phyloP scores from a whole-genome alignment of 1,140 invertebrate genomes.

The Megalonaias nervosa region DNA sequence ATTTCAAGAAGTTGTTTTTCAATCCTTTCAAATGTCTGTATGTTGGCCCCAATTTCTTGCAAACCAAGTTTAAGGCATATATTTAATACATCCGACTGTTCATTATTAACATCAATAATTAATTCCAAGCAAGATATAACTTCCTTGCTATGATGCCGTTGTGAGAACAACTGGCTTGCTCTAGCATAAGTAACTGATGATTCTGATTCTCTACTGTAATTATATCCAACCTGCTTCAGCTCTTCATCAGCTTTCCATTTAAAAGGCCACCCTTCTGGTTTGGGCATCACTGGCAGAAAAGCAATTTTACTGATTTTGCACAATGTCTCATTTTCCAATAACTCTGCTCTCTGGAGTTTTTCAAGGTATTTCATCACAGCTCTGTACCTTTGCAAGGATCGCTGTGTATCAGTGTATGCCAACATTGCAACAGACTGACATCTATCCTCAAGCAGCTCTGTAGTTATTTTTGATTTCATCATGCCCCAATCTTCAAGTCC shows the following conservation, averaged over 20 bases:
- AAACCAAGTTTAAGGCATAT: no score
- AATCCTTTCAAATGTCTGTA: no score
- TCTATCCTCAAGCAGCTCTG: slow-evolving; percentile 34
- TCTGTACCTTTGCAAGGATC: slow-evolving; percentile 13
- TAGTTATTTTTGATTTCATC: slow-evolving; percentile 25
- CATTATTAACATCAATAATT: background rate
- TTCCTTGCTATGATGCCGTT: background rate
- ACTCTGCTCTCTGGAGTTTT: background rate
- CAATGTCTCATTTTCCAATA: background rate
- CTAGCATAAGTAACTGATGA: background rate
- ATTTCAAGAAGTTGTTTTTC: no score
- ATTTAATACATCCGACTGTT: background rate
- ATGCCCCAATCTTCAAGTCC: slow-evolving; percentile 38
- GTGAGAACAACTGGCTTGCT: background rate
- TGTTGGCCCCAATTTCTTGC: no score
- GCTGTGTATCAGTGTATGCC: slow-evolving; percentile 1
- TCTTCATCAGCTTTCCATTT: slow-evolving; percentile 24
- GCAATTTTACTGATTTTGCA: slow-evolving; percentile 3
- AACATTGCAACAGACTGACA: slow-evolving; percentile 26
- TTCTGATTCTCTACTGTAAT: slow-evolving; percentile 1
- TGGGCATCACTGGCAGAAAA: slow-evolving; percentile 41
- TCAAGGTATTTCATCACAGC: slow-evolving; percentile 26
- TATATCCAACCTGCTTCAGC: background rate
- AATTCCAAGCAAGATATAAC: background rate
- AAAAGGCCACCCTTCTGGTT: slow-evolving; percentile 34